phyloP scores from a whole-genome alignment of 1,140 invertebrate genomes.

The Dinothrombium tinctorium region DNA sequence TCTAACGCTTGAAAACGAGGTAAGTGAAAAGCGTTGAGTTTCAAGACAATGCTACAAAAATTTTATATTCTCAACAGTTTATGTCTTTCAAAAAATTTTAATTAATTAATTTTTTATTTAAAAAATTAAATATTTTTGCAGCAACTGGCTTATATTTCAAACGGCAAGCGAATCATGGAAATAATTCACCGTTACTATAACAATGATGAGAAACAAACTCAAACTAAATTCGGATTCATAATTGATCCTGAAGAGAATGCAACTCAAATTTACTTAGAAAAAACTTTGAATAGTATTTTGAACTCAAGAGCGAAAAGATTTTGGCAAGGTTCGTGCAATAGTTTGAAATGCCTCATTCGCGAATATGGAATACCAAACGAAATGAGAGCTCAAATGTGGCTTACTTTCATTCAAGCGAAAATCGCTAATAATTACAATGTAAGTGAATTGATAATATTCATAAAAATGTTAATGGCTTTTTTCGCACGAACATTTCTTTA shows the following conservation, averaged over 20 bases:
- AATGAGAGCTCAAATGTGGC: constrained; percentile 1
- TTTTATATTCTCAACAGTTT: background rate
- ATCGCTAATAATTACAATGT: background rate
- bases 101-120: no score
- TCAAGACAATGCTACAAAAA: background rate
- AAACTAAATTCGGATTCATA: constrained; percentile 4
- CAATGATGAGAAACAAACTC: background rate
- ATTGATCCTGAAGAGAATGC: background rate
- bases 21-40: background rate
- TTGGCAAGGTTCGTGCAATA: background rate
- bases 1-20: background rate
- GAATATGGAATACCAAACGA: constrained; percentile 4
- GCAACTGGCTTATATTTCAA: no score
- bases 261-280: background rate
- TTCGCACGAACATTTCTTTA: no score
- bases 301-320: background rate
- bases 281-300: background rate
- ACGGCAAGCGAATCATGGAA: no score
- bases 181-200: background rate
- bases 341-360: constrained; percentile 1
- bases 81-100: background rate
- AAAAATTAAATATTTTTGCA: no score
- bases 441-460: background rate
- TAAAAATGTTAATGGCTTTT: background rate
- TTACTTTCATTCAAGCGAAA: constrained; percentile 1